Base-by-base conservation (phyloP, 2,797 vertebrate genomes). In the Microcaecilia unicolor region DNA sequence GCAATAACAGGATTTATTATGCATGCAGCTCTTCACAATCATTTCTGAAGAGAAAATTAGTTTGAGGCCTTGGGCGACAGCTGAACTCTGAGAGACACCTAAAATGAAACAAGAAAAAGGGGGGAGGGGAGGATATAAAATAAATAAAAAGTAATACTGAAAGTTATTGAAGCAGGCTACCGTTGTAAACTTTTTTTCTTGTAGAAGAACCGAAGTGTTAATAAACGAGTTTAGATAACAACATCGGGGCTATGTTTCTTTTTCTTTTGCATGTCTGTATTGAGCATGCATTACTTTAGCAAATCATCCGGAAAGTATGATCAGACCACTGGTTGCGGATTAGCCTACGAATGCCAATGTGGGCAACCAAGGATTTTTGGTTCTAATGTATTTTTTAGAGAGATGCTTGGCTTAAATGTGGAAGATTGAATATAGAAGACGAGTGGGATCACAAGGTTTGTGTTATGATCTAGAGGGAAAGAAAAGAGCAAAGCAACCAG, bases 1-100 rank as follows among this genome's bases (percentile, higher is more conserved):
- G 76, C 71, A 81, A 81, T 83, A 83, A 76, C 51, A 26, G 76
- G 70, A 78, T 72, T 74, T 77, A 85, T 84, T 85, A 85, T 70
- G 72, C 74, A 85, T 83, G 77, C 78, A 52, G 71, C 60, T 74
- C 64, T 56, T 67, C 42, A 54, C 70, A 70, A 70, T 81, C 76
- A 75, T 55, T 59, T 76, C 72, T 67, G 73, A 80, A 61, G 55
- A 84, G 71, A 84, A 83, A 78, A 85, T 83, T 80, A 83, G 78
- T 79, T 80, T 72, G 72, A 77, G 70, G 80, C 80, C 76, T 59
- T 56, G 60, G 78, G 79, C 67, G 55, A 86, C 67, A 79, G 80
- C 70, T 83, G 81, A 83, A 85, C 78, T 84, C 72, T 75, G 60
- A 51, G 64, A 81, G 66, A 64, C 9, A 43, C 57, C 74, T 74